Evolutionary conservation across 2,797 vertebrate genomes (phyloP), one percentile per base, ranked within the genome.

Genomic region (Falco concolor): DNA sequence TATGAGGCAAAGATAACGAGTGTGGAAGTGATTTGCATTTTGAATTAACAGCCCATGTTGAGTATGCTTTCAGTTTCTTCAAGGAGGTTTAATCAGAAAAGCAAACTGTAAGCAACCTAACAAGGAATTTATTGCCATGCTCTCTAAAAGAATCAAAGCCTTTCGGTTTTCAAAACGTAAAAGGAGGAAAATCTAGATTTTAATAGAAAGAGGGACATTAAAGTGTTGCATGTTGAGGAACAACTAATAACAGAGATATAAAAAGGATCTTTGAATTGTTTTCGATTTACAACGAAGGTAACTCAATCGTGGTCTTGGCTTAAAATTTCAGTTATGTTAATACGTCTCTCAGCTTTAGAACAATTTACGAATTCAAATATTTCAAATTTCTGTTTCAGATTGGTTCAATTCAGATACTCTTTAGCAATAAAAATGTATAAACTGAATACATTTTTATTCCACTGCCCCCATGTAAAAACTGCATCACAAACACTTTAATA

Each of bases 61-160:
- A 95, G 90, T 89, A 93, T 95, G 87, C 96, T 97, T 97, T 90
- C 60, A 97, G 79, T 96, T 95, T 89, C 53, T 79, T 95, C 95
- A 95, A 96, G 89, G 68, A 95, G 82, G 52, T 97, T 97, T 97
- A 96, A 96, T 95, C 96, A 97, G 94, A 95, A 94, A 96, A 95
- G 34, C 76, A 95, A 97, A 96, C 89, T 85, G 59, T 90, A 96
- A 95, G 95, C 69, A 97, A 96, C 90, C 68, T 82, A 97, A 97
- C 72, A 95, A 94, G 52, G 83, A 97, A 97, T 95, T 96, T 96
- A 90, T 91, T 96, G 94, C 89, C 92, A 93, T 57, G 75, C 92
- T 95, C 77, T 93, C 93, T 90, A 81, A 77, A 94, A 94, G 72
- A 94, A 88, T 59, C 90, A 96, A 96, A 90, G 38, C 63, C 86